Percentiles rank a stretch among this genome's conserved stretches.
These are phyloP conservation scores for Toxonevra muliebris DNA, from an alignment of 2,888 invertebrate genomes.

Conservation along the genomic window DNA sequence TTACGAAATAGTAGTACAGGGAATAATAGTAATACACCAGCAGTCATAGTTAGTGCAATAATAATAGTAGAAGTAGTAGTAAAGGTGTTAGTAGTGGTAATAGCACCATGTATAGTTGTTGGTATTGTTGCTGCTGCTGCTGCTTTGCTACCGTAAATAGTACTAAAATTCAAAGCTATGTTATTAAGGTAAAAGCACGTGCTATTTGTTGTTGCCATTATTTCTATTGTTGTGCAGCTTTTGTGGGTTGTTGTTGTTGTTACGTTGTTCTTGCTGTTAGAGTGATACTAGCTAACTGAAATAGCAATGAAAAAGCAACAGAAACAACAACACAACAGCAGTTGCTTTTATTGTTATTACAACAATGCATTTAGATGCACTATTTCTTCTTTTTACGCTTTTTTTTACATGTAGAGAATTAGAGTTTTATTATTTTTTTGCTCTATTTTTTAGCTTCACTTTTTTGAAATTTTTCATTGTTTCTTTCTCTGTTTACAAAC, in stretches of 20 bases:
- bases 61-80: too few relatives aligned
- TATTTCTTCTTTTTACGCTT: too few relatives aligned
- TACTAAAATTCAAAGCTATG: constrained; percentile 56
- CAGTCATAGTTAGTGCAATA: too few relatives aligned
- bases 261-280: constrained; percentile 8
- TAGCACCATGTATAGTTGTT: too few relatives aligned
- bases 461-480: neutral
- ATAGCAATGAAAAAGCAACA: neutral
- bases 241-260: neutral
- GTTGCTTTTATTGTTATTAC: constrained; percentile 9
- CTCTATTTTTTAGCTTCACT: neutral
- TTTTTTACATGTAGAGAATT: too few relatives aligned
- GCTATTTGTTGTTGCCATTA: constrained; percentile 30
- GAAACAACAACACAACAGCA: neutral
- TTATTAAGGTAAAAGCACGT: constrained; percentile 57
- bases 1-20: too few relatives aligned
- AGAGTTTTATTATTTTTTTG: too few relatives aligned
- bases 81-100: too few relatives aligned
- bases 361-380: neutral
- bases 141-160: constrained; percentile 11
- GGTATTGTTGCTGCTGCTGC: too few relatives aligned
- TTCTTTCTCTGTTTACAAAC: neutral
- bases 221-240: neutral
- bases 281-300: constrained; percentile 17
- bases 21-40: too few relatives aligned